phyloP scores from a whole-genome alignment of 2,113 vertebrate genomes.

The Nesogale talazaci region DNA sequence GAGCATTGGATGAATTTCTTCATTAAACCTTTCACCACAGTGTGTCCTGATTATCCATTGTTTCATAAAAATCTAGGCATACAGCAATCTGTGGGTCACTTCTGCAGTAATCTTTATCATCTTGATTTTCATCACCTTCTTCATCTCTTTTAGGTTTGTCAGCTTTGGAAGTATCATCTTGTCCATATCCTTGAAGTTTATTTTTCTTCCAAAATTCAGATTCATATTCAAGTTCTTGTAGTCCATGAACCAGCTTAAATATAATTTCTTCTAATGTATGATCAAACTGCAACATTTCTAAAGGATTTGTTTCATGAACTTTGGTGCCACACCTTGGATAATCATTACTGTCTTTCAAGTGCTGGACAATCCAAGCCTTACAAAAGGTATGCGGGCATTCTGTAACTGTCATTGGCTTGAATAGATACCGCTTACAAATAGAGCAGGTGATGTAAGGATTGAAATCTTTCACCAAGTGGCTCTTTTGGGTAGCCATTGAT shows the following conservation, averaged over 20 bases:
- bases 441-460: conserved; percentile 99
- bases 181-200: no score
- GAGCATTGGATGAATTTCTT: conserved; percentile 99
- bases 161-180: conserved; percentile 86
- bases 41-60: conserved; percentile 94
- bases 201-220: no score
- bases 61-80: conserved; percentile 96
- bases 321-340: no score
- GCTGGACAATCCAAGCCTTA: no score
- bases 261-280: no score
- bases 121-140: conserved; percentile 89
- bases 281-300: no score
- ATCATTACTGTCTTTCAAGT: no score
- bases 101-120: conserved; percentile 95
- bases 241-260: no score
- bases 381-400: conserved; percentile 99
- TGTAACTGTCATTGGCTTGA: conserved; percentile 98
- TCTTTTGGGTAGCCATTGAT: conserved; percentile 94
- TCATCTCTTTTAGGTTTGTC: conserved; percentile 90
- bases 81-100: conserved; percentile 99
- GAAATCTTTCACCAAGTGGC: conserved; percentile 97
- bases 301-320: no score
- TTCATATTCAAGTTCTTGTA: no score
- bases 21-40: conserved; percentile 97
- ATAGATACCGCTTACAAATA: conserved; percentile 98